phyloP scores from a whole-genome alignment of 2,888 invertebrate species.

The Oxycera nigricornis region DNA sequence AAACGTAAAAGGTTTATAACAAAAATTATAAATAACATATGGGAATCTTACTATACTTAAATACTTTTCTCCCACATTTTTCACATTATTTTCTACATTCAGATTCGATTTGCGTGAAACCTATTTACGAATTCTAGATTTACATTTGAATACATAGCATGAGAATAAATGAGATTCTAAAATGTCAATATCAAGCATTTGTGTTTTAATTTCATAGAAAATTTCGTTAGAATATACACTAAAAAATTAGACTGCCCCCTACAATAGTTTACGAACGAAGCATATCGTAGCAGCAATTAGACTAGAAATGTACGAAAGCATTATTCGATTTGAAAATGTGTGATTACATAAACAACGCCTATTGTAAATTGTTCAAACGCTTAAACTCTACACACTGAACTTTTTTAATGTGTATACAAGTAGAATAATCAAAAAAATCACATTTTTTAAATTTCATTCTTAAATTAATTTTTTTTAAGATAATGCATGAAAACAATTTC shows the following conservation, averaged over 20 bases:
- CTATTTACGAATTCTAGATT: constrained; percentile 21
- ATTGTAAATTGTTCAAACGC: neutral
- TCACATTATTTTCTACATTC: neutral
- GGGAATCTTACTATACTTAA: constrained; percentile 14
- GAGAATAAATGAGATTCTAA: neutral
- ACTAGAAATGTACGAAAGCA: constrained; percentile 26
- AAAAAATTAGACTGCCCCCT: constrained; percentile 1
- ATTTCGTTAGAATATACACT: constrained; percentile 3
- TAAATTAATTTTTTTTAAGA: too few species aligned
- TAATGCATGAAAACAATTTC: too few species aligned
- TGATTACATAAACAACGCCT: neutral
- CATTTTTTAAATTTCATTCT: neutral
- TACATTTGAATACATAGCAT: constrained; percentile 1
- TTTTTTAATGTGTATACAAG: neutral
- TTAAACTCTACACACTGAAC: neutral
- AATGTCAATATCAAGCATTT: neutral
- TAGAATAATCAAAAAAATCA: neutral
- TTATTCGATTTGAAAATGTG: neutral
- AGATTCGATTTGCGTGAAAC: neutral
- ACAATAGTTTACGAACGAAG: constrained; percentile 1
- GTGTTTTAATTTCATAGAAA: neutral
- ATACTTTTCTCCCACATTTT: constrained; percentile 2
- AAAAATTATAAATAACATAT: constrained; percentile 35
- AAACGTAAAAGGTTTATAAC: constrained; percentile 20
- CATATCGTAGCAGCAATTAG: constrained; percentile 30